Conservation (phyloP, 2,797 vertebrate genomes). For the Amphiprion clarkii region DNA sequence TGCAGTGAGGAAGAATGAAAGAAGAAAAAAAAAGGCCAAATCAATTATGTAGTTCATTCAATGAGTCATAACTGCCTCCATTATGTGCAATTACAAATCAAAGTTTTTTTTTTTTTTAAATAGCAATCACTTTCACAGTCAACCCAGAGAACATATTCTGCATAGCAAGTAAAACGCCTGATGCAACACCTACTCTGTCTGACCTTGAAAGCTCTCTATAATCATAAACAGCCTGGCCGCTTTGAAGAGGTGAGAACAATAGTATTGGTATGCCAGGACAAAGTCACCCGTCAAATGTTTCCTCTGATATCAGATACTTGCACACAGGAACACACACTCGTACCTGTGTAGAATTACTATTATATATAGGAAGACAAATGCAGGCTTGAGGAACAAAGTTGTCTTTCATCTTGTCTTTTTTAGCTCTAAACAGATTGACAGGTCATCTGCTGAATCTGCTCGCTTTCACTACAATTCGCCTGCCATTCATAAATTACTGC, state of each 20-base stretch:
- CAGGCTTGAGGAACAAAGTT: slow-evolving; percentile 34
- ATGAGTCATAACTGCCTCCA: slow-evolving; percentile 27
- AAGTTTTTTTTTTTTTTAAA: slow-evolving; percentile 22
- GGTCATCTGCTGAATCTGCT: slow-evolving; percentile 27
- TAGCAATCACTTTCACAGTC: slow-evolving; percentile 25
- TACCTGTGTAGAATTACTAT: neutral
- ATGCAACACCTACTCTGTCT: slow-evolving; percentile 55
- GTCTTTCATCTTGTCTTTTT: slow-evolving; percentile 41
- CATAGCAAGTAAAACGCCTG: slow-evolving; percentile 51
- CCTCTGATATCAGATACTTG: slow-evolving; percentile 34
- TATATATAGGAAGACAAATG: slow-evolving; percentile 17
- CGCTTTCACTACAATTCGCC: slow-evolving; percentile 22
- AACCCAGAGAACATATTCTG: slow-evolving; percentile 38
- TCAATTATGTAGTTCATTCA: slow-evolving; percentile 29
- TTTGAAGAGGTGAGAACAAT: slow-evolving; percentile 51
- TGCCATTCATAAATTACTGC: slow-evolving; percentile 45
- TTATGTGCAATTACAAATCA: slow-evolving; percentile 46
- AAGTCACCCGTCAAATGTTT: slow-evolving; percentile 41
- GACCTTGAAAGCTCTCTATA: slow-evolving; percentile 58
- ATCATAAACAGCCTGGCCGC: slow-evolving; percentile 43
- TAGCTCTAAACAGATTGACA: slow-evolving; percentile 21
- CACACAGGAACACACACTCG: slow-evolving; percentile 2
- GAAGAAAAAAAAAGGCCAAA: neutral
- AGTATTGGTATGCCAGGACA: slow-evolving; percentile 49
- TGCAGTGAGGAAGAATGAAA: neutral